Conservation (phyloP, 37 sponge, comb jelly and placozoan genomes). For the Chondrilla cf. caribensis region DNA sequence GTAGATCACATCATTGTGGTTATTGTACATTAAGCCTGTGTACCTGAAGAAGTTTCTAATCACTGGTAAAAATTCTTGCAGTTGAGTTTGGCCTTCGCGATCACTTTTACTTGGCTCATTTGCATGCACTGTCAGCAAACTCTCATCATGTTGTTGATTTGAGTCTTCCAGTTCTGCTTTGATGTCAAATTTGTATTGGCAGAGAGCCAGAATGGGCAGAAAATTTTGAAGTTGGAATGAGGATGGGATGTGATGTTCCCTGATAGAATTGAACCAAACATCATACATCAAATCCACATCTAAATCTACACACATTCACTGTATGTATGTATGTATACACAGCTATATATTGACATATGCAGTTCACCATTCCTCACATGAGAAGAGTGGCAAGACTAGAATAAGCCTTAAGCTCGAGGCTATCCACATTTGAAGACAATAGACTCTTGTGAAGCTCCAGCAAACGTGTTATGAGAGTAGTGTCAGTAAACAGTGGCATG, state of each 20-base stretch:
- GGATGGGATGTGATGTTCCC: constrained; percentile 45
- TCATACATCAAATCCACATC: too few species aligned
- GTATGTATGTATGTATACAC: not conserved
- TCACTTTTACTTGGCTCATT: too few species aligned
- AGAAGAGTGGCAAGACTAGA: constrained; percentile 1
- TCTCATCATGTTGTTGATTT: too few species aligned
- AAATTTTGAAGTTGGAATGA: constrained; percentile 24
- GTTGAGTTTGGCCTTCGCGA: too few species aligned
- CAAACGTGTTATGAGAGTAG: constrained; percentile 11
- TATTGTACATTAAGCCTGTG: too few species aligned
- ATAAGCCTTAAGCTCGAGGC: constrained; percentile 15
- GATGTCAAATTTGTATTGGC: constrained; percentile 28
- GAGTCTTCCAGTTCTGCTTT: not conserved
- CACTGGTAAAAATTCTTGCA: too few species aligned
- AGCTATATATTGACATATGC: not conserved
- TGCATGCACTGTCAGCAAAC: too few species aligned
- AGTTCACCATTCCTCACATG: not conserved
- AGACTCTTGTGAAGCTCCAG: constrained; percentile 20
- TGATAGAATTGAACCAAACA: not conserved
- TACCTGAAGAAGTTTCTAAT: too few species aligned
- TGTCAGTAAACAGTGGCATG: constrained; percentile 37
- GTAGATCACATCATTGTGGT: too few species aligned
- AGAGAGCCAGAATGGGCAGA: constrained; percentile 43
- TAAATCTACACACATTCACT: too few species aligned
- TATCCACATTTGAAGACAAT: not conserved